These are phyloP conservation scores for Noturus placidus DNA, from an alignment of 2,113 vertebrate genomes.

Conservation along the genomic window DNA sequence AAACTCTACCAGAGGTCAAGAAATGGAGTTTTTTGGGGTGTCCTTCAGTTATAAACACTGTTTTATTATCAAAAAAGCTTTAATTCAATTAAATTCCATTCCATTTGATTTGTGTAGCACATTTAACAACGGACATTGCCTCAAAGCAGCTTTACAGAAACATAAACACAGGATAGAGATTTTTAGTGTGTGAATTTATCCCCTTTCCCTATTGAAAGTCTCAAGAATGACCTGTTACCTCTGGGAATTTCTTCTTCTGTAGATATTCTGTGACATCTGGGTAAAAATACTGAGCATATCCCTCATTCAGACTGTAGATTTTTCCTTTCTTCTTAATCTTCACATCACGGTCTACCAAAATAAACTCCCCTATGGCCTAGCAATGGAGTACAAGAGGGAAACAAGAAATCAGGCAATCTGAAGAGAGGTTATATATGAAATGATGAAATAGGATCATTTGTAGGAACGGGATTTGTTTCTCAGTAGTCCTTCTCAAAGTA, in stretches of 20 bases:
- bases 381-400: background rate
- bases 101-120: too few species aligned
- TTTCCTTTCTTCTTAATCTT: constrained; percentile 95
- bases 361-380: constrained; percentile 94
- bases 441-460: background rate
- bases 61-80: too few species aligned
- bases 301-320: constrained; percentile 97
- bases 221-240: constrained; percentile 67
- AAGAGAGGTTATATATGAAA: background rate
- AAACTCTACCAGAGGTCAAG: background rate
- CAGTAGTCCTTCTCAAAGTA: background rate
- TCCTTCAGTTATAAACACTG: too few species aligned
- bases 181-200: too few species aligned
- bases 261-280: constrained; percentile 86
- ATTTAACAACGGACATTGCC: too few species aligned
- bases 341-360: constrained; percentile 88
- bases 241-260: constrained; percentile 90
- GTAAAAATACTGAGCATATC: constrained; percentile 91
- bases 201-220: background rate
- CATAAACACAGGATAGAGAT: too few species aligned
- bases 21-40: too few species aligned
- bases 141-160: too few species aligned
- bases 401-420: background rate
- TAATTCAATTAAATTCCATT: too few species aligned
- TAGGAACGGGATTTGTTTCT: background rate